Evolutionary conservation across 2,113 vertebrate genomes (phyloP).

Genomic region (Mellivora capensis): DNA sequence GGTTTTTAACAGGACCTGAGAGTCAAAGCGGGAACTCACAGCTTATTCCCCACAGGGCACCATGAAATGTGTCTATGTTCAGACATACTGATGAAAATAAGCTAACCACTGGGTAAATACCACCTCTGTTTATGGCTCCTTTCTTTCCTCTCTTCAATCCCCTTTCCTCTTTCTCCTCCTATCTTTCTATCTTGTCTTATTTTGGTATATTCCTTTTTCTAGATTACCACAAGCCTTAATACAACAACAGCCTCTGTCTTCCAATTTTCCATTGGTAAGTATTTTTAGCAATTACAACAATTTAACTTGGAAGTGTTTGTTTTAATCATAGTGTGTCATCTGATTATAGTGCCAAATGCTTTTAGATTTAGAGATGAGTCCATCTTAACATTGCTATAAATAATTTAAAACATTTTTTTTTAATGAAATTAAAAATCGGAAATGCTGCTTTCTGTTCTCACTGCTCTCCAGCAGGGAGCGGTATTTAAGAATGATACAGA

Average conservation of each 20-base stretch:
- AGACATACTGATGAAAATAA: background rate
- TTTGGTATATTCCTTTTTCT: constrained; percentile 69
- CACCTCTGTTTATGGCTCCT: background rate
- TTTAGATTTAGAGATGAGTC: background rate
- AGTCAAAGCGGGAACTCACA: background rate
- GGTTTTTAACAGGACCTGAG: background rate
- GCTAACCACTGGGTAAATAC: background rate
- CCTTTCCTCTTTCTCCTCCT: background rate
- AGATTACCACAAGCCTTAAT: constrained; percentile 93
- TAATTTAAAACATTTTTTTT: constrained; percentile 20
- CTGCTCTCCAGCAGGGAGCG: background rate
- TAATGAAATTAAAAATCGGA: background rate
- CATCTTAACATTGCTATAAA: background rate
- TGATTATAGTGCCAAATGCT: background rate
- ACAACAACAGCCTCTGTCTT: constrained; percentile 96
- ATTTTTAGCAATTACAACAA: background rate
- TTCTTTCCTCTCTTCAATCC: background rate
- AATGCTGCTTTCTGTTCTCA: background rate
- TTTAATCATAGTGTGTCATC: background rate
- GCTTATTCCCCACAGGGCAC: background rate
- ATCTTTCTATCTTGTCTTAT: background rate
- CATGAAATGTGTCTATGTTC: background rate
- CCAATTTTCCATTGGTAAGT: constrained; percentile 98
- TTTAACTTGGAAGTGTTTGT: constrained; percentile 52
- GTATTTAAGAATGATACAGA: background rate